Evolutionary conservation across 2,113 vertebrate species (phyloP).

Genomic region (Gymnogyps californianus): DNA sequence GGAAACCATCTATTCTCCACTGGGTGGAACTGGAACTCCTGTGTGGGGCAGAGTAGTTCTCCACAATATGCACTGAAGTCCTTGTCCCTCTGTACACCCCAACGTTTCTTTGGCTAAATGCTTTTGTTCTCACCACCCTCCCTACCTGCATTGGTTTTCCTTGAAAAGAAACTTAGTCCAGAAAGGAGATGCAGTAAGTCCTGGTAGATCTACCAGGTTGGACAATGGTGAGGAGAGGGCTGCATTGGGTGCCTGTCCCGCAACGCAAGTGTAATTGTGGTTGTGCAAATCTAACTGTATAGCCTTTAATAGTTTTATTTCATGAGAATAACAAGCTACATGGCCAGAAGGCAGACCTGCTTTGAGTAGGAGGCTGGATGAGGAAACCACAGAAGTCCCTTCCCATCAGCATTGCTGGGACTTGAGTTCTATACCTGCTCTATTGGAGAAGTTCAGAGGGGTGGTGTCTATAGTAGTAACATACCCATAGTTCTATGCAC

Average conservation of each 20-base stretch:
- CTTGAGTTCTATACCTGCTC: not conserved
- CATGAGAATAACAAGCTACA: not conserved
- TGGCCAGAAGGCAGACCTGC: not conserved
- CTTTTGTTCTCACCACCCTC: not conserved
- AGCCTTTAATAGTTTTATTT: not conserved
- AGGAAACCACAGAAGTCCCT: not conserved
- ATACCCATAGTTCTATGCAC: not conserved
- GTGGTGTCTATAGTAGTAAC: not conserved
- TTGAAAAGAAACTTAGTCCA: not conserved
- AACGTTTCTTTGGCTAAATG: not conserved
- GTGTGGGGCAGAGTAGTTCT: not conserved
- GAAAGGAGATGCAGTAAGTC: not conserved
- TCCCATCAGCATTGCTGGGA: not conserved
- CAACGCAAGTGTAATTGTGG: accelerated
- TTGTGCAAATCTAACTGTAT: not conserved
- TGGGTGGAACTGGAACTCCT: not conserved
- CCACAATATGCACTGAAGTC: not conserved
- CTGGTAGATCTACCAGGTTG: not conserved
- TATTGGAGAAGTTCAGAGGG: not conserved
- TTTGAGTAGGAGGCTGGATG: not conserved
- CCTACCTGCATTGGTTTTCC: not conserved
- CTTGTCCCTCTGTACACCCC: not conserved
- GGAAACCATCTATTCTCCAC: not conserved
- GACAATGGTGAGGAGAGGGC: not conserved
- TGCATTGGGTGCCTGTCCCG: not conserved